Conservation (phyloP, 2,888 invertebrate genomes). For the Philopedon plagiatum region DNA sequence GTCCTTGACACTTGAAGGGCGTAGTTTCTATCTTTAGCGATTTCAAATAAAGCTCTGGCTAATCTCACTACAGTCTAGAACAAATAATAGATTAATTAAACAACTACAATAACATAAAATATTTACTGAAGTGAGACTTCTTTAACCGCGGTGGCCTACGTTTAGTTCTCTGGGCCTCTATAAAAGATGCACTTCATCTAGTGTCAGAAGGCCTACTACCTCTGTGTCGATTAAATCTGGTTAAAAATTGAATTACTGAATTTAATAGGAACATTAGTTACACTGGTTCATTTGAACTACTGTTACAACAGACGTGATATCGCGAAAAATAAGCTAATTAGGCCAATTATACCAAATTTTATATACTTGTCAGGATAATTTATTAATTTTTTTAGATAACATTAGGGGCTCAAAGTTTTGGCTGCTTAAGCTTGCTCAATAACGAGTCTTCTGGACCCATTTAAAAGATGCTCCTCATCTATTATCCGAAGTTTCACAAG, state of each 20-base stretch:
- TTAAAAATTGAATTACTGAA: slow-evolving; percentile 2
- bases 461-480: slow-evolving; percentile 97
- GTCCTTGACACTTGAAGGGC: slow-evolving; percentile 90
- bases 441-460: slow-evolving; percentile 97
- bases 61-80: slow-evolving; percentile 91
- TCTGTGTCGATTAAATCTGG: slow-evolving; percentile 82
- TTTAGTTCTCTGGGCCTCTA: slow-evolving; percentile 98
- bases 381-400: too few species aligned
- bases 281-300: background rate
- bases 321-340: too few species aligned
- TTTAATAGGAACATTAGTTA: background rate
- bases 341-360: too few species aligned
- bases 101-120: too few species aligned
- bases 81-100: slow-evolving; percentile 4
- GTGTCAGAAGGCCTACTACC: slow-evolving; percentile 89
- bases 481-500: slow-evolving; percentile 95
- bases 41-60: slow-evolving; percentile 93
- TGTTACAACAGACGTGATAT: background rate
- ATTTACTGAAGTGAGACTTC: too few species aligned
- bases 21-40: slow-evolving; percentile 85
- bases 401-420: slow-evolving; percentile 92
- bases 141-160: too few species aligned
- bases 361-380: too few species aligned
- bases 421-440: slow-evolving; percentile 98
- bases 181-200: slow-evolving; percentile 96